Evolutionary conservation across 2,113 vertebrate genomes (phyloP), one percentile per base, ranked within the genome.

Genomic region (Zeus faber): DNA sequence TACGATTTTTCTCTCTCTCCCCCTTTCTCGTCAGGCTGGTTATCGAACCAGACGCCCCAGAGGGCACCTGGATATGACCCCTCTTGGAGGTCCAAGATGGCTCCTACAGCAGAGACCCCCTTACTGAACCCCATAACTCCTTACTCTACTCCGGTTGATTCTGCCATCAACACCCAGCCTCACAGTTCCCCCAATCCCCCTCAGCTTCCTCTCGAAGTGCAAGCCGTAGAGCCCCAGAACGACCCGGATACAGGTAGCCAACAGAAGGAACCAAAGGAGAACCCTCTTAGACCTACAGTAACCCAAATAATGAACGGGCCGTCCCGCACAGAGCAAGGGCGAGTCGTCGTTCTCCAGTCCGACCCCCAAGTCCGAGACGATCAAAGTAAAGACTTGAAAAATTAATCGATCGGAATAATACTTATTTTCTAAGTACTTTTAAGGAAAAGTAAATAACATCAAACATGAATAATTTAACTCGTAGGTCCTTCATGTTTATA

Each of bases 241-340:
- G 78, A 64, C 13, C 62, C 74, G 17, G 67, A 73, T 45, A 31
- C 81, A 90, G 88, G 86, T 90, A 88, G 68, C 74, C 26, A 4
- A 39, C 5, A 21, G 16, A n/a, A 37, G 21, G 14, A 37, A 40
- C 31, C 48, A 43, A 63, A 52, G 33, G 1, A 6, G 20, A 13
- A 41, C 33, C 0, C 25, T 40, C 51, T 41, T 24, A 29, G 27
- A 63, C 10, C 26, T 14, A 37, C 11, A 37, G 10, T 37, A n/a
- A n/a, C 33, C 27, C 33, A 37, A 3, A 10, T 37, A 13, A 14
- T 37, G 33, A n/a, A n/a, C n/a, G n/a, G n/a, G n/a, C n/a, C n/a
- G n/a, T n/a, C n/a, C n/a, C n/a, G n/a, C n/a, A n/a, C n/a, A n/a
- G n/a, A n/a, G n/a, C n/a, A n/a, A n/a, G n/a, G n/a, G n/a, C n/a